Evolutionary conservation across 2,113 vertebrate genomes (phyloP), one percentile per base, ranked within the genome.

Genomic region (Girardinichthys multiradiatus): DNA sequence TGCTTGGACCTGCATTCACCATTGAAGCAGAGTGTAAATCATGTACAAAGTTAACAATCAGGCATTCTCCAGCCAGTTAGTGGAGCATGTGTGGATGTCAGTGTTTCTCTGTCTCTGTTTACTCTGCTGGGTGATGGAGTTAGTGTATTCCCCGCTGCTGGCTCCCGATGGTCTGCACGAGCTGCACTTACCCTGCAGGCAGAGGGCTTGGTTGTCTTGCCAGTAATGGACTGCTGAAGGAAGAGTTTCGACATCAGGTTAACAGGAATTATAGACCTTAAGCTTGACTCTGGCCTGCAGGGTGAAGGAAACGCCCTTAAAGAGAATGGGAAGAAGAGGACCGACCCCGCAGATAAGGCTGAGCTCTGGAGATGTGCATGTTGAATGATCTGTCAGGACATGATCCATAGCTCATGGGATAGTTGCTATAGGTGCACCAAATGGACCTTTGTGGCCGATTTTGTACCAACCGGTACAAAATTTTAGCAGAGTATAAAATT

Each of bases 191-290:
- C 80, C 89, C 90, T 21, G 86, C 83, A 87, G 91, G 90, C 90
- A 83, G 78, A 91, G 79, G 62, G 76, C 77, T 88, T 83, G 89
- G 93, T 90, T 91, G 90, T 91, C 91, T 90, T 80, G 72, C 89
- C 73, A 79, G 83, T 91, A 92, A 94, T 91, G 86, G 90, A 90
- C 90, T 88, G 89, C 90, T 92, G 90, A 93, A 87, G 90, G 85
- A 82, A 86, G 80, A 73, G 28, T 91, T 92, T 93, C 89, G 90
- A 92, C 92, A 90, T 90, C 84, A 83, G 90, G 92, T 91, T 92
- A 92, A 83, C 87, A 76, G 82, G 87, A 91, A 94, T 94, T 92
- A 92, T 83, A 91, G 81, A 76, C 77, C 84, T 69, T 74, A 86
- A 78, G 72, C 77, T 81, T 42, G 76, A 63, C 81, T 73, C 39